phyloP scores from a whole-genome alignment of 2,113 vertebrate species.

The Silurus asotus region DNA sequence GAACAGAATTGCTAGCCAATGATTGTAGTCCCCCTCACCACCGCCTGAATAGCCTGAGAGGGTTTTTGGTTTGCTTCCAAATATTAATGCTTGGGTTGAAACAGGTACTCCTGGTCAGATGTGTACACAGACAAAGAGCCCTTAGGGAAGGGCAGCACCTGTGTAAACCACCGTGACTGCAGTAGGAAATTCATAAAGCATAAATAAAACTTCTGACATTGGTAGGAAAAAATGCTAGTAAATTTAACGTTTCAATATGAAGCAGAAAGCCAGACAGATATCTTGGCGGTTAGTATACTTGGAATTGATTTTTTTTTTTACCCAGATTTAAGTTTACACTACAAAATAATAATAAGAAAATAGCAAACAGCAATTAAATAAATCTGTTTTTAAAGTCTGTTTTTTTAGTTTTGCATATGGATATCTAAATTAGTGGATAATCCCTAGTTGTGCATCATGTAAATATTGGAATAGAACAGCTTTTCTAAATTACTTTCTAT shows the following conservation, averaged over 20 bases:
- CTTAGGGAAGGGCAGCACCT: not conserved
- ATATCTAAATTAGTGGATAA: not conserved
- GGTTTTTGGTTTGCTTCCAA: conserved; percentile 30
- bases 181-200: not conserved
- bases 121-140: conserved; percentile 4
- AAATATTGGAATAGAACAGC: not conserved
- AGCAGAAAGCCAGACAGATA: not conserved
- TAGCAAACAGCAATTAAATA: not conserved
- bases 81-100: conserved; percentile 16
- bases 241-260: not conserved
- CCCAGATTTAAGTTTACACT: not conserved
- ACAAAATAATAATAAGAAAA: not conserved
- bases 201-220: not conserved
- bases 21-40: not conserved
- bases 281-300: not conserved
- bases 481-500: not conserved
- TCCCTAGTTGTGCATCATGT: not conserved
- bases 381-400: not conserved
- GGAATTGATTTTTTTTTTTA: not conserved
- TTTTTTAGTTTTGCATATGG: not conserved
- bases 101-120: not conserved
- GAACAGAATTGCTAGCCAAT: not conserved
- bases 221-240: not conserved
- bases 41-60: conserved; percentile 23
- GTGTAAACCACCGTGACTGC: conserved; percentile 15